Percentiles rank a stretch among this genome's conserved stretches.
These are phyloP conservation scores for Chlorops oryzae DNA, from an alignment of 1,140 invertebrate genomes.

Conservation along the genomic window DNA sequence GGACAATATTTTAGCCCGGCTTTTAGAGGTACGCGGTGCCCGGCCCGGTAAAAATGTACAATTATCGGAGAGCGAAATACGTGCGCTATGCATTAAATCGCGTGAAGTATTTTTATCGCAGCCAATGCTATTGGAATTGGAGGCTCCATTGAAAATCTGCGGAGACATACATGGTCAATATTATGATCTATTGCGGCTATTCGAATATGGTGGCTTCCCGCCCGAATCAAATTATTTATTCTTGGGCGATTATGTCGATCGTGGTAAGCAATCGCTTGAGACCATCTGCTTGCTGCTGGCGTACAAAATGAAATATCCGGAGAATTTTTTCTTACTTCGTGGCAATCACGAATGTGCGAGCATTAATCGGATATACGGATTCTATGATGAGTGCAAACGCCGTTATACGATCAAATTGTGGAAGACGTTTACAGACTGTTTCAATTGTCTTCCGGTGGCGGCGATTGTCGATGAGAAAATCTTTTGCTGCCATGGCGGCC, in stretches of 20 bases:
- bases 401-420: constrained; percentile 95
- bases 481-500: constrained; percentile 92
- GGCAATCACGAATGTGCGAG: no score
- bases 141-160: constrained; percentile 97
- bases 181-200: constrained; percentile 92
- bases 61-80: constrained; percentile 89
- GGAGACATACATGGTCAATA: constrained; percentile 99
- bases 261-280: constrained; percentile 79
- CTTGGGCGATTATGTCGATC: constrained; percentile 79
- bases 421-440: no score
- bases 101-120: constrained; percentile 97
- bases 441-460: constrained; percentile 94
- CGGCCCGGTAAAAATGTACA: constrained; percentile 95
- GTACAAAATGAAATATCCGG: constrained; percentile 90
- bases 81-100: constrained; percentile 90
- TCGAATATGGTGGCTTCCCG: constrained; percentile 98
- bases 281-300: constrained; percentile 88
- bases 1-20: no score
- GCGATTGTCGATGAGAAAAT: constrained; percentile 97
- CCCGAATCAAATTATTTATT: constrained; percentile 99
- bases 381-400: constrained; percentile 94
- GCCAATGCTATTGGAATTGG: constrained; percentile 93
- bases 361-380: constrained; percentile 88
- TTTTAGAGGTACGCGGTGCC: constrained; percentile 91
- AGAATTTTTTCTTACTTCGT: constrained; percentile 75